Conservation (phyloP, 2,888 invertebrate species). For the Andrena haemorrhoa region DNA sequence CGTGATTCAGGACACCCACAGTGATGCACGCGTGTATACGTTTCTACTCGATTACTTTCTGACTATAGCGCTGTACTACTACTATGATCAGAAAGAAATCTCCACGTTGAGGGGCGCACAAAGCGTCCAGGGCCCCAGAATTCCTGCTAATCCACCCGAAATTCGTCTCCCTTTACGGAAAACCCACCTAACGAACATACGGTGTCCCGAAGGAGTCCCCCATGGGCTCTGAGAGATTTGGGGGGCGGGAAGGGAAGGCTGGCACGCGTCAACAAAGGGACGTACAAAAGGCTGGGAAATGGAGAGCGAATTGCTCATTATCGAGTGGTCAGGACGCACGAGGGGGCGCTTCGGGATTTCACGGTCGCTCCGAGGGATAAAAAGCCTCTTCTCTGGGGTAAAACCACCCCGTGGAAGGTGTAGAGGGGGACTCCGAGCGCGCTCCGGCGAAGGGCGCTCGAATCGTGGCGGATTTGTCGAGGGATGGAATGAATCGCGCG, state of each 20-base stretch:
- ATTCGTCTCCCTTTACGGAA: slow-evolving; percentile 35
- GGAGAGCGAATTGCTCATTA: slow-evolving; percentile 82
- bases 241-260: slow-evolving; percentile 41
- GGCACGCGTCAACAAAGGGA: slow-evolving; percentile 76
- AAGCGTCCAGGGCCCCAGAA: slow-evolving; percentile 13
- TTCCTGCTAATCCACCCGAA: slow-evolving; percentile 51
- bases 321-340: slow-evolving; percentile 72
- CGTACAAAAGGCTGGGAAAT: slow-evolving; percentile 80
- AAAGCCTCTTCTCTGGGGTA: slow-evolving; percentile 34
- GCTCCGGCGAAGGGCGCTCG: slow-evolving; percentile 18
- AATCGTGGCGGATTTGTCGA: slow-evolving; percentile 49
- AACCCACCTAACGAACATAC: slow-evolving; percentile 69
- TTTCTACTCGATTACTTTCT: background rate
- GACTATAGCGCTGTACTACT: background rate
- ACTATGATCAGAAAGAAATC: slow-evolving; percentile 8
- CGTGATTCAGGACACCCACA: too few species aligned
- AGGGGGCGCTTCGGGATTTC: slow-evolving; percentile 64
- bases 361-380: slow-evolving; percentile 63
- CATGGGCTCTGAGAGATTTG: slow-evolving; percentile 2
- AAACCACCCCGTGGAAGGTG: background rate
- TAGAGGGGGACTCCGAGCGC: background rate
- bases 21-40: too few species aligned
- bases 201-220: slow-evolving; percentile 57
- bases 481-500: slow-evolving; percentile 66
- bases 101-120: slow-evolving; percentile 1